Percentiles rank a stretch among this genome's conserved stretches.
Evolutionary conservation across 1,140 invertebrate genomes (phyloP).

Genomic region (Pissodes strobi): DNA sequence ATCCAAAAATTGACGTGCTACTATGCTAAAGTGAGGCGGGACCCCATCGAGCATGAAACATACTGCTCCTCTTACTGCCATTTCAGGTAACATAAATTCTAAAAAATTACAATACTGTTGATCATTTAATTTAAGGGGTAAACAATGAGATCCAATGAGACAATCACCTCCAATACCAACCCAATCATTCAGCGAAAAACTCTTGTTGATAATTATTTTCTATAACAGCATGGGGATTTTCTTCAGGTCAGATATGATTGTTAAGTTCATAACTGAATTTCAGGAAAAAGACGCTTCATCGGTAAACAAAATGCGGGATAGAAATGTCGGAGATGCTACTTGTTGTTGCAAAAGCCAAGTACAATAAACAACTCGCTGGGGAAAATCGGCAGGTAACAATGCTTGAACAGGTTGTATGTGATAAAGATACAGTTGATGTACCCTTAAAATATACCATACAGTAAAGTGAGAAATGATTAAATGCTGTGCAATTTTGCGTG

Average conservation of each 20-base stretch:
- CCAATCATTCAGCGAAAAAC: slow-evolving; percentile 1
- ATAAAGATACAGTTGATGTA: slow-evolving; percentile 4
- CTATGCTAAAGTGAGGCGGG: slow-evolving; percentile 16
- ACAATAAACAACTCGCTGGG: slow-evolving; percentile 8
- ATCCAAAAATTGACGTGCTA: slow-evolving; percentile 24
- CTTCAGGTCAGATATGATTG: slow-evolving; percentile 4
- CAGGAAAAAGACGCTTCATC: slow-evolving; percentile 8
- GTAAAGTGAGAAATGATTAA: background rate
- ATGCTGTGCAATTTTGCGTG: slow-evolving; percentile 7
- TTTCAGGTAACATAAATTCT: slow-evolving; percentile 7
- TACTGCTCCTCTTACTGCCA: slow-evolving; percentile 6
- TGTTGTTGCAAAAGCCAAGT: slow-evolving; percentile 1
- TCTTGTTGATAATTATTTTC: slow-evolving; percentile 1
- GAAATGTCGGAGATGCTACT: slow-evolving; percentile 5
- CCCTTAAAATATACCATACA: slow-evolving; percentile 1
- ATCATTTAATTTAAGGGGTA: background rate
- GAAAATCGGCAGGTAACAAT: slow-evolving; percentile 6
- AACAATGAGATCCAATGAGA: slow-evolving; percentile 17
- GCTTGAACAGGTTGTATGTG: background rate
- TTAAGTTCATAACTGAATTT: slow-evolving; percentile 10
- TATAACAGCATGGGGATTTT: slow-evolving; percentile 22
- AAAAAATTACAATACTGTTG: too few relatives aligned
- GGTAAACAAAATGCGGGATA: slow-evolving; percentile 1
- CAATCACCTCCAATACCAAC: background rate
- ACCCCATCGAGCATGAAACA: too few relatives aligned